Conservation (phyloP, 1,140 invertebrate genomes). For the Musca domestica region DNA sequence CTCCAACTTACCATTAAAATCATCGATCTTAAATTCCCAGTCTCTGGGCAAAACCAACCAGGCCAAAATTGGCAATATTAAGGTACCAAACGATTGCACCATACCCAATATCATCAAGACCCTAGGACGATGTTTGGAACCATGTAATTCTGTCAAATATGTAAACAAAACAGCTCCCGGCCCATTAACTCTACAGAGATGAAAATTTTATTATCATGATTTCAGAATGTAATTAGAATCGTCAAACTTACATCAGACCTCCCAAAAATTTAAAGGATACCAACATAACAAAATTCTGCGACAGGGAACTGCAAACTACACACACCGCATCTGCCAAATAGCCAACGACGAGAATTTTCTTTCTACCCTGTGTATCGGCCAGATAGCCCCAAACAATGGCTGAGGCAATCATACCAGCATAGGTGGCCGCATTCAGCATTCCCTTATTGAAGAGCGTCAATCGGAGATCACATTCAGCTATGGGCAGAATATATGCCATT, state of each 20-base stretch:
- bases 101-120: constrained; percentile 64
- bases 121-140: constrained; percentile 61
- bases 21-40: constrained; percentile 55
- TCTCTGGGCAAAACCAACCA: constrained; percentile 58
- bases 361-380: constrained; percentile 73
- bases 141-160: constrained; percentile 69
- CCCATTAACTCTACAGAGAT: constrained; percentile 66
- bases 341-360: constrained; percentile 68
- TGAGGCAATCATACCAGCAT: constrained; percentile 78
- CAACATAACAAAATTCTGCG: constrained; percentile 69
- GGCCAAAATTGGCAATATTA: constrained; percentile 58
- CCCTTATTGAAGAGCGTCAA: constrained; percentile 67
- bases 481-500: constrained; percentile 67
- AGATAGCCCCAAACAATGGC: constrained; percentile 80
- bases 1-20: constrained; percentile 60
- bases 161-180: constrained; percentile 70
- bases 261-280: constrained; percentile 71
- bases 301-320: constrained; percentile 65
- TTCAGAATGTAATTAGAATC: constrained; percentile 58
- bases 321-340: constrained; percentile 69
- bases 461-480: constrained; percentile 69
- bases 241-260: constrained; percentile 71
- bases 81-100: constrained; percentile 60
- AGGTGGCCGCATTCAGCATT: constrained; percentile 64
- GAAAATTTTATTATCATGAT: constrained; percentile 60